Conservation (phyloP, 2,888 invertebrate species). For the Pandemis corylana region DNA sequence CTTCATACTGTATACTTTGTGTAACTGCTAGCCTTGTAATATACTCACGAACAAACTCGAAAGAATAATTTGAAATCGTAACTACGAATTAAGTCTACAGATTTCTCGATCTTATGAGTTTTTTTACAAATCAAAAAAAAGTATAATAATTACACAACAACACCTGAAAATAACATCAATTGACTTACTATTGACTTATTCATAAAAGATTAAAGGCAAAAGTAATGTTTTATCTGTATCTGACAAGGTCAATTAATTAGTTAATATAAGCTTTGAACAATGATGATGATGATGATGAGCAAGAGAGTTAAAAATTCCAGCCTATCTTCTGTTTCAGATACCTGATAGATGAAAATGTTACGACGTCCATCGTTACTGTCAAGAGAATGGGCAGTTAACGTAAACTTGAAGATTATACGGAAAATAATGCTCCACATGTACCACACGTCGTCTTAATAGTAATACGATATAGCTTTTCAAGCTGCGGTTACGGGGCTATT, state of each 20-base stretch:
- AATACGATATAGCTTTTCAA: neutral
- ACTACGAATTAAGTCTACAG: neutral
- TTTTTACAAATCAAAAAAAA: too few relatives aligned
- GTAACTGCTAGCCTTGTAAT: neutral
- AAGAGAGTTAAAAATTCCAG: neutral
- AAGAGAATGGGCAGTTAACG: neutral
- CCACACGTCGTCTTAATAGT: neutral
- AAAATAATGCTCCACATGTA: neutral
- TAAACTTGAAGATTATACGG: neutral
- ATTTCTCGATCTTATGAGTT: neutral
- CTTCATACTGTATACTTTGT: neutral
- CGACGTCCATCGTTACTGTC: neutral
- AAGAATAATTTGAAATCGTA: neutral
- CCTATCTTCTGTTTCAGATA: neutral
- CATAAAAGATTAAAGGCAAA: too few relatives aligned
- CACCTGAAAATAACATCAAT: too few relatives aligned
- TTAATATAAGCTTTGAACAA: too few relatives aligned
- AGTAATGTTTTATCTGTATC: too few relatives aligned
- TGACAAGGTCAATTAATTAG: too few relatives aligned
- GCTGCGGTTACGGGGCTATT: neutral
- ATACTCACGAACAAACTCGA: neutral
- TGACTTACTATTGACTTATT: too few relatives aligned
- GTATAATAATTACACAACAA: too few relatives aligned
- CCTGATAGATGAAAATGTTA: neutral
- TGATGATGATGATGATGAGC: too few relatives aligned